A percentile compares a stretch with the other conserved stretches of the same genome.
phyloP scores from a whole-genome alignment of 2,113 vertebrate genomes.

The Macquaria ambigua region DNA sequence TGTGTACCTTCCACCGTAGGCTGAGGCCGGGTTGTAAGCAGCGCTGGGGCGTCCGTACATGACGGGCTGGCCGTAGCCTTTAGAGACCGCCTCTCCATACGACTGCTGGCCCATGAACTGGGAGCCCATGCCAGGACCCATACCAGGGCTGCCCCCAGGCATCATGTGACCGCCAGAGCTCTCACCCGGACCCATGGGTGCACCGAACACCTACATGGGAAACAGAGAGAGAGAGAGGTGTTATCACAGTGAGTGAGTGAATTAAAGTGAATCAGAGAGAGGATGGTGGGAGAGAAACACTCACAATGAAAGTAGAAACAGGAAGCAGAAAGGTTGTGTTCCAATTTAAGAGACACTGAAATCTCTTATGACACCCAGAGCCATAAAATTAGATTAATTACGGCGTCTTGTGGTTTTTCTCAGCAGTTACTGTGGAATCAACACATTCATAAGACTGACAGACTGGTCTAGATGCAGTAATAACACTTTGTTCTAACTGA shows the following conservation, averaged over 20 bases:
- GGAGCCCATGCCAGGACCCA: slow-evolving; percentile 85
- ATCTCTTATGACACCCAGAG: background rate
- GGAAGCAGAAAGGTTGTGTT: background rate
- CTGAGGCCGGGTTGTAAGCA: slow-evolving; percentile 80
- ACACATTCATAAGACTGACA: background rate
- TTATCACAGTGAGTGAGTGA: background rate
- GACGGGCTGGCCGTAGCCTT: slow-evolving; percentile 89
- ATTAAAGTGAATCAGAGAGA: background rate
- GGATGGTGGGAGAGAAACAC: background rate
- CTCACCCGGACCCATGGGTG: slow-evolving; percentile 93
- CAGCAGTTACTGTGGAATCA: background rate
- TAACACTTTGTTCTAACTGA: background rate
- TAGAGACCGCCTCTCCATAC: slow-evolving; percentile 87
- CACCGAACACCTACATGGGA: slow-evolving; percentile 88
- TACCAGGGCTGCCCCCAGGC: slow-evolving; percentile 87
- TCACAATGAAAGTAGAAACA: background rate
- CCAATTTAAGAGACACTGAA: background rate
- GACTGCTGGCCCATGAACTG: slow-evolving; percentile 93
- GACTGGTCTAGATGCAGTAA: background rate
- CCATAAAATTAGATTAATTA: too few relatives aligned
- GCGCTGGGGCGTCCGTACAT: slow-evolving; percentile 89
- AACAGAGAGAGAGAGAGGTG: background rate
- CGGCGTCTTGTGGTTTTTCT: background rate
- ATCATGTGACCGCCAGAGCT: slow-evolving; percentile 91
- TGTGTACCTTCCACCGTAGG: slow-evolving; percentile 88